These are phyloP conservation scores for Blennius ocellaris DNA, from an alignment of 2,113 vertebrate species.

Conservation along the genomic window DNA sequence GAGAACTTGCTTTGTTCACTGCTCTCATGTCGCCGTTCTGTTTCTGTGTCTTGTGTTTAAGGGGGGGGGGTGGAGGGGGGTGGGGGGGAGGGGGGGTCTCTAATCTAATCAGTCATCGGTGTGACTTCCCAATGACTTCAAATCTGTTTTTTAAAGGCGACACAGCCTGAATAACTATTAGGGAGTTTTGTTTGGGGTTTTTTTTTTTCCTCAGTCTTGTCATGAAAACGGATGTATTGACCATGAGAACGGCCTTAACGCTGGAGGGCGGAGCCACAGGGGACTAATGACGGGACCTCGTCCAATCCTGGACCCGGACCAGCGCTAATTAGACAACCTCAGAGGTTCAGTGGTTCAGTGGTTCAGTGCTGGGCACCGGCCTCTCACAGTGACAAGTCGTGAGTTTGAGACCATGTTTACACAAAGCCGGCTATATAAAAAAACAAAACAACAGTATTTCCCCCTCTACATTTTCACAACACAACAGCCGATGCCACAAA, in stretches of 20 bases:
- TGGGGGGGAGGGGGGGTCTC: neutral
- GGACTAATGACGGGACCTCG: neutral
- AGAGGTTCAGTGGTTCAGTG: no score
- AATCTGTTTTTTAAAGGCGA: constrained; percentile 36
- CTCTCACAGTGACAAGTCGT: no score
- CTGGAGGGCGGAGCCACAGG: neutral
- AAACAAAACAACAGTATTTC: no score
- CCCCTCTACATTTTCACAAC: no score
- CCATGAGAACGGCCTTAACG: neutral
- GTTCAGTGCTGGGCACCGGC: no score
- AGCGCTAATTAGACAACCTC: neutral
- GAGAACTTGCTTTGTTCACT: neutral
- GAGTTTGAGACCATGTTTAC: no score
- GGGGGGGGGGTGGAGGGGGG: no score
- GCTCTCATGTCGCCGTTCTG: neutral
- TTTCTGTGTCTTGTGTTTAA: neutral
- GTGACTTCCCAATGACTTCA: constrained; percentile 42
- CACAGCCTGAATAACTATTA: neutral
- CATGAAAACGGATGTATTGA: neutral
- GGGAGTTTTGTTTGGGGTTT: no score
- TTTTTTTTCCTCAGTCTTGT: no score
- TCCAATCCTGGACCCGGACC: neutral
- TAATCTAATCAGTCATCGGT: constrained; percentile 51
- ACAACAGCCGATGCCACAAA: no score
- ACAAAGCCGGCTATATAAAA: no score